Percentiles rank a stretch among this genome's conserved stretches.
phyloP scores from a whole-genome alignment of 1,140 invertebrate species.

The Macrocentrus cingulum region DNA sequence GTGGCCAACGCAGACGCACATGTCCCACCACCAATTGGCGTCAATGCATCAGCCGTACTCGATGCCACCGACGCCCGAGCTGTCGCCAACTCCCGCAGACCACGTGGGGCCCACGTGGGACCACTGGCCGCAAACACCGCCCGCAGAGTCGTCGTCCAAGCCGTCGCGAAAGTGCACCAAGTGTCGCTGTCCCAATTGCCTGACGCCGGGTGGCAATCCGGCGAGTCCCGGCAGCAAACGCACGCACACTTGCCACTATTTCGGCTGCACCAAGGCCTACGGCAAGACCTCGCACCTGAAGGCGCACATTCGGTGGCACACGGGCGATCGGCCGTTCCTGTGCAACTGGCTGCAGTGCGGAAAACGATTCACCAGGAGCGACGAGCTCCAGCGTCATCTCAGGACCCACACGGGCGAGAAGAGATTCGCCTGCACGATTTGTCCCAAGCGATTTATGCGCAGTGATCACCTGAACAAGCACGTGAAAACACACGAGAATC shows the following conservation, averaged over 20 bases:
- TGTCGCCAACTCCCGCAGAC: conserved; percentile 32
- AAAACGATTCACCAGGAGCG: conserved; percentile 85
- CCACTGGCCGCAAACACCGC: conserved; percentile 40
- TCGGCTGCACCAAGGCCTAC: conserved; percentile 89
- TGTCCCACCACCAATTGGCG: conserved; percentile 28
- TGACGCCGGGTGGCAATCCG: conserved; percentile 64
- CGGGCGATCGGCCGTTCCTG: conserved; percentile 73
- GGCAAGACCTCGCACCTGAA: conserved; percentile 90
- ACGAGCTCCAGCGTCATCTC: conserved; percentile 81
- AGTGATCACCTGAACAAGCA: conserved; percentile 87
- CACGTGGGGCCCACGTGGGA: conserved; percentile 30
- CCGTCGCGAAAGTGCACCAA: conserved; percentile 56
- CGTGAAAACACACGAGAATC: conserved; percentile 75
- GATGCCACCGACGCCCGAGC: conserved; percentile 37
- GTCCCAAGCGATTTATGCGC: conserved; percentile 78
- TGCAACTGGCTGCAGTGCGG: conserved; percentile 84
- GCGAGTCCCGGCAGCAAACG: conserved; percentile 66
- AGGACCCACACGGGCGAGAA: conserved; percentile 84
- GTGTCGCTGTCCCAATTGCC: conserved; percentile 74
- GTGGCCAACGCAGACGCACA: conserved; percentile 34
- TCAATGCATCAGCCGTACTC: conserved; percentile 37
- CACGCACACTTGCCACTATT: conserved; percentile 87
- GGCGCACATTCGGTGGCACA: conserved; percentile 84
- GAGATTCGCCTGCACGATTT: conserved; percentile 73
- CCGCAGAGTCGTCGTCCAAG: conserved; percentile 26